Conservation (phyloP, 2,113 vertebrate species). For the Cairina moschata region DNA sequence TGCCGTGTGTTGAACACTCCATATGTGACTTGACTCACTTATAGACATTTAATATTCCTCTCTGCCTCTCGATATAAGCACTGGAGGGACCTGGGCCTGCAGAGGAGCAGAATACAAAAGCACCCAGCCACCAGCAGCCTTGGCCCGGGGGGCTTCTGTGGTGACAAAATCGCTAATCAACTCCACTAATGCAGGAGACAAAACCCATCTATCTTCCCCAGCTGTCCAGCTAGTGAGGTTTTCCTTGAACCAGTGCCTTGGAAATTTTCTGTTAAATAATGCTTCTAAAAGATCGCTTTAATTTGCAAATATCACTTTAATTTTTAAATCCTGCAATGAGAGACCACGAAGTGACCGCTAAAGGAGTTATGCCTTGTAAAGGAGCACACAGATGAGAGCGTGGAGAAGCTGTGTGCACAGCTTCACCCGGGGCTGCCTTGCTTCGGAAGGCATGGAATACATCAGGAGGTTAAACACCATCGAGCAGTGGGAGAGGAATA, state of each 20-base stretch:
- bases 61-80: background rate
- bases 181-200: background rate
- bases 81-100: background rate
- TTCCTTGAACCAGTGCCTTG: background rate
- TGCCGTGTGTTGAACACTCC: background rate
- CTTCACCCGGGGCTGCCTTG: background rate
- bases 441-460: background rate
- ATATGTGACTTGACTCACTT: background rate
- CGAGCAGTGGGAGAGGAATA: fast-evolving
- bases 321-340: background rate
- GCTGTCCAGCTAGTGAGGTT: background rate
- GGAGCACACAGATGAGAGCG: fast-evolving
- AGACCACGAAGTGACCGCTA: background rate
- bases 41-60: background rate
- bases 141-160: background rate
- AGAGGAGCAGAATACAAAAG: constrained; percentile 1
- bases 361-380: background rate
- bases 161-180: background rate
- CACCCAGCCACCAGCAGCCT: background rate
- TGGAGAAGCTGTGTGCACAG: fast-evolving
- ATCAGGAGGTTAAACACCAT: fast-evolving
- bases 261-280: background rate
- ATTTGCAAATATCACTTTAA: background rate
- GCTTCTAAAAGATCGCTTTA: background rate
- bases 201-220: background rate